These are phyloP conservation scores for Cheilosia variabilis DNA, from an alignment of 2,888 invertebrate genomes.

Conservation along the genomic window DNA sequence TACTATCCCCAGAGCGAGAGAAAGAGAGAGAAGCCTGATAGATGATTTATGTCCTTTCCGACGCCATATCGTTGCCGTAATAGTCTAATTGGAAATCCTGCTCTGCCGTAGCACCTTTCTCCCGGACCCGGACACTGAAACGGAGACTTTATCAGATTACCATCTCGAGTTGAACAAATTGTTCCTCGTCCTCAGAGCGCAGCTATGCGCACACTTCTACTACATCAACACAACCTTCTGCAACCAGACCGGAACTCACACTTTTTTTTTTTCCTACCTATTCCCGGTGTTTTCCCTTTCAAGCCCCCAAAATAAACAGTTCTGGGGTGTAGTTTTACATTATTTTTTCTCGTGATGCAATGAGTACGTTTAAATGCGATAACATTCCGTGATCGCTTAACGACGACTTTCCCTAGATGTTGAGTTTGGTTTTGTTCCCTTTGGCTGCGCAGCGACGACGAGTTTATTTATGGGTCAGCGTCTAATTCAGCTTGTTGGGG, in stretches of 20 bases:
- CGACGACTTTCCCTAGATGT: conserved; percentile 46
- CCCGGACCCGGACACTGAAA: neutral
- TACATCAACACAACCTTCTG: neutral
- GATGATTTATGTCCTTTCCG: conserved; percentile 56
- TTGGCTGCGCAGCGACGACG: neutral
- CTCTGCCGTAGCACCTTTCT: conserved; percentile 25
- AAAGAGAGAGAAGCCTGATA: conserved; percentile 33
- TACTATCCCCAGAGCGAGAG: conserved; percentile 30
- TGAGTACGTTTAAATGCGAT: conserved; percentile 26
- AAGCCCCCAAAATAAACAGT: conserved; percentile 21
- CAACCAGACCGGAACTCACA: conserved; percentile 38
- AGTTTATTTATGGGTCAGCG: conserved; percentile 55
- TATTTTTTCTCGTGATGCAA: conserved; percentile 47
- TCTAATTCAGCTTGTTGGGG: conserved; percentile 34
- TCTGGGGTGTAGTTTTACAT: neutral
- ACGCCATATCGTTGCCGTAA: conserved; percentile 26
- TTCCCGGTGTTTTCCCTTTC: conserved; percentile 8
- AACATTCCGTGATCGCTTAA: conserved; percentile 62
- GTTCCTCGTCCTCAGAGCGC: conserved; percentile 17
- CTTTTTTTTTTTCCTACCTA: neutral
- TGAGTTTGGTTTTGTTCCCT: conserved; percentile 18
- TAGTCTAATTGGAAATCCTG: conserved; percentile 51
- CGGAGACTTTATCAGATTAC: conserved; percentile 57
- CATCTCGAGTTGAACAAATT: conserved; percentile 60
- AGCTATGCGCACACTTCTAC: neutral